These are phyloP conservation scores for Creontiades dilutus DNA, from an alignment of 2,888 invertebrate species.

Conservation along the genomic window DNA sequence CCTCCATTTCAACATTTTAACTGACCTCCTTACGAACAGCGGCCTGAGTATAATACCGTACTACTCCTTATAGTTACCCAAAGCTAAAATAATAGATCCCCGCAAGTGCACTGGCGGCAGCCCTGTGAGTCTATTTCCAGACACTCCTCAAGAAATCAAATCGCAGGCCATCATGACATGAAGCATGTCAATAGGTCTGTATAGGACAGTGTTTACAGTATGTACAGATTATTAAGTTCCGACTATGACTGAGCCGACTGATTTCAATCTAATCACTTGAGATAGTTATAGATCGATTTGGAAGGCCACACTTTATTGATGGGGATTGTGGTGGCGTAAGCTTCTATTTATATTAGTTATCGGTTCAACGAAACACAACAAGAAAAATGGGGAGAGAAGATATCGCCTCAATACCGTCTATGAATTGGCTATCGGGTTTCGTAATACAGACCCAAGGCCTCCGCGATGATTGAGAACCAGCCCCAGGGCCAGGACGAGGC, in stretches of 20 bases:
- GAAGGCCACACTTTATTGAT: background rate
- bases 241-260: background rate
- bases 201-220: no score
- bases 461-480: conserved; percentile 49
- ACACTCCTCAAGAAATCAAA: no score
- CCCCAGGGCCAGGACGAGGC: conserved; percentile 37
- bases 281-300: background rate
- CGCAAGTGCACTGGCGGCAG: no score
- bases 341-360: conserved; percentile 37
- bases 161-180: no score
- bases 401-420: conserved; percentile 12
- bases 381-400: background rate
- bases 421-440: conserved; percentile 54
- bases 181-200: no score
- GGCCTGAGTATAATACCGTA: no score
- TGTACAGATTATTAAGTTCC: no score
- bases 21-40: no score
- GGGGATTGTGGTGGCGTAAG: conserved; percentile 1
- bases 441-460: conserved; percentile 47
- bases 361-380: background rate
- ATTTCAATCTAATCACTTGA: background rate
- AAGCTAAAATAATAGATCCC: no score
- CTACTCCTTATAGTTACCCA: no score
- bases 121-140: no score
- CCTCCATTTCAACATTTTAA: no score